Conservation (phyloP, 2,797 vertebrate genomes). For the Coreius guichenoti region DNA sequence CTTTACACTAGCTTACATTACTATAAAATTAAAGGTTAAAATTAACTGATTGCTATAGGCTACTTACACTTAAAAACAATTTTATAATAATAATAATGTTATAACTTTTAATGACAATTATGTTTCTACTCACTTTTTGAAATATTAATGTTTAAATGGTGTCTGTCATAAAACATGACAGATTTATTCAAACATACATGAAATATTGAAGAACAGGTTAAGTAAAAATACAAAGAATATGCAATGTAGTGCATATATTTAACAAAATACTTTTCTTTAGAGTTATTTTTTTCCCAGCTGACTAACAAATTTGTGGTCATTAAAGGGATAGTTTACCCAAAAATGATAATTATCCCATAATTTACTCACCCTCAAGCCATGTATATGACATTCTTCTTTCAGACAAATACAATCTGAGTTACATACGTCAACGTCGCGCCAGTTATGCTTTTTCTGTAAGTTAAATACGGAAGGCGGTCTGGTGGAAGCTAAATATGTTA, state of each 20-base stretch:
- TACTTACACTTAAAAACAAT: not conserved
- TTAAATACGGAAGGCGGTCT: no score
- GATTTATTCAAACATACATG: not conserved
- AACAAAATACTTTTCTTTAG: not conserved
- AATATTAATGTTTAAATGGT: not conserved
- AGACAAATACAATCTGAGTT: no score
- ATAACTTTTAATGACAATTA: no score
- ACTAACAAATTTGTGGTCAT: not conserved
- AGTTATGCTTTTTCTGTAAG: no score
- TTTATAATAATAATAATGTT: no score
- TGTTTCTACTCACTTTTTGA: not conserved
- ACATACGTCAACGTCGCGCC: no score
- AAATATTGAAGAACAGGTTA: not conserved
- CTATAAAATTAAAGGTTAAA: not conserved
- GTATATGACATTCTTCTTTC: no score
- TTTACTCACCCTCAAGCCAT: no score
- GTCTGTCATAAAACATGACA: not conserved
- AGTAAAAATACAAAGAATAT: not conserved
- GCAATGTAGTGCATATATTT: not conserved
- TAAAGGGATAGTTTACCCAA: no score
- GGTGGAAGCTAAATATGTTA: no score
- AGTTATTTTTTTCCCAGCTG: not conserved
- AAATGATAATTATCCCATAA: no score
- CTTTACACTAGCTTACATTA: not conserved
- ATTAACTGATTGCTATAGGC: not conserved